These are phyloP conservation scores for Triplophysa bombifrons DNA, from an alignment of 2,797 vertebrate genomes.

Conservation along the genomic window DNA sequence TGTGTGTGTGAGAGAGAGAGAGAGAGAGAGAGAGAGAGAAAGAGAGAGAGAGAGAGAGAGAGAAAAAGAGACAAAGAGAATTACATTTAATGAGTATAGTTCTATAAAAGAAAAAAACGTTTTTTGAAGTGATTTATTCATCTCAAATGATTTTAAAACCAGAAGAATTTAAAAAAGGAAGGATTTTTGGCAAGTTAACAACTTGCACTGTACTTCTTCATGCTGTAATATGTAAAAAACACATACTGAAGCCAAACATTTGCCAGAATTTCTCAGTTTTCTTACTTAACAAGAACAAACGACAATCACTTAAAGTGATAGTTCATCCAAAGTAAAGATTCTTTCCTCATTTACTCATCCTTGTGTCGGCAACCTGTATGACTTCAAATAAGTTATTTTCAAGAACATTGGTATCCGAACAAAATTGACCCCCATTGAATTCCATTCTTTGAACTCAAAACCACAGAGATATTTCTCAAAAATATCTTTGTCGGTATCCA, in stretches of 20 bases:
- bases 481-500: no score
- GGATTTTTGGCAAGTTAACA: not conserved
- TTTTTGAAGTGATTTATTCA: not conserved
- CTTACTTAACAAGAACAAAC: not conserved
- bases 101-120: not conserved
- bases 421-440: no score
- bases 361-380: no score
- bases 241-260: not conserved
- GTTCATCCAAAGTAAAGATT: no score
- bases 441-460: no score
- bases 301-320: not conserved
- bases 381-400: no score
- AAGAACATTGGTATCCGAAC: no score
- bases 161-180: not conserved
- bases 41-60: no score
- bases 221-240: not conserved
- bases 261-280: not conserved
- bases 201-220: not conserved
- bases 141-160: conserved; percentile 20
- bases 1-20: not conserved
- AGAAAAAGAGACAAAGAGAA: not conserved
- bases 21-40: no score
- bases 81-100: conserved; percentile 7
- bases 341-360: no score
- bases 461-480: no score